Evolutionary conservation across 2,113 vertebrate genomes (phyloP), one percentile per base, ranked within the genome.

Genomic region (Grammomys surdaster): DNA sequence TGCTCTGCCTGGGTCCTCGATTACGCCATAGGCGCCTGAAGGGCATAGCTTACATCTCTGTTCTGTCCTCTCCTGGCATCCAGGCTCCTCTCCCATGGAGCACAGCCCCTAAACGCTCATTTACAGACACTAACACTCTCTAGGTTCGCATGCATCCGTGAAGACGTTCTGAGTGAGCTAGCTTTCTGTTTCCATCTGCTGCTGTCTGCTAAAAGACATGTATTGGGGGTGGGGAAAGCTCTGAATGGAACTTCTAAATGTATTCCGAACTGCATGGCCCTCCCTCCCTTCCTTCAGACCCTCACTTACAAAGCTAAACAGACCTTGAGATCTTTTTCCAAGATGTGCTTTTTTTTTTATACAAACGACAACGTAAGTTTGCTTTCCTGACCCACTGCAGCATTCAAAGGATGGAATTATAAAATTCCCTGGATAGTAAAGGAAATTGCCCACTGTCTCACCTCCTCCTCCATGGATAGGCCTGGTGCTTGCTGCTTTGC

Each of bases 121-220:
- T 89, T 81, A 26, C 46, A 1, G 78, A 67, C 75, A 65, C 31
- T 33, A 88, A 84, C 7, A n/a, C 6, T 88, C 33, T 31, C 7
- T 17, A 69, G 40, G 63, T 69, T 69, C 11, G 2, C 28, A 33
- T 43, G 9, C 0, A 26, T 26, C 72, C 28, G 33, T 14, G 36
- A 73, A 65, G 3, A 33, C 20, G 7, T 82, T 86, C 70, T 89
- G 82, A 88, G 24, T 7, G 4, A 89, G 91, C 69, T 2, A 46
- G 65, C n/a, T 70, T 77, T 78, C 40, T 93, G 24, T 72, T 67
- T 90, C 80, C 92, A 73, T 63, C 75, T 77, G 26, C 63, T 54
- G 4, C 60, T 22, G 48, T 65, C 81, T 76, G 94, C 75, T 73
- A 76, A 73, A n/a, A 90, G 28, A 84, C 48, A 94, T 60, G 76